Evolutionary conservation across 2,888 invertebrate species (phyloP).

Genomic region (Standfussiana lucernea): DNA sequence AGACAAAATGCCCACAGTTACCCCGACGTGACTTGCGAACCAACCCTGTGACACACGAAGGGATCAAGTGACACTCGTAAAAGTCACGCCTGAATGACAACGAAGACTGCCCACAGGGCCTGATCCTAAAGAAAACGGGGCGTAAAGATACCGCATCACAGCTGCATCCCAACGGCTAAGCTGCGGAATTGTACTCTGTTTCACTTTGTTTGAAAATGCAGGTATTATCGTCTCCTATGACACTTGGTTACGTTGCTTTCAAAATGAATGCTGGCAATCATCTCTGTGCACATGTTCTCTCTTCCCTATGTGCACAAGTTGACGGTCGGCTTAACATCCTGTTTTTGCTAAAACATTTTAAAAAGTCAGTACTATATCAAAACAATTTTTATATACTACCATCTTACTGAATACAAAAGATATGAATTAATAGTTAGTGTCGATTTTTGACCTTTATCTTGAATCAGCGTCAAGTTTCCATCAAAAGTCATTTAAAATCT

Average conservation of each 20-base stretch:
- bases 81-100: too few relatives aligned
- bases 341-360: not conserved
- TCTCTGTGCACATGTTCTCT: not conserved
- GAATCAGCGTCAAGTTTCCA: not conserved
- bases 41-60: too few relatives aligned
- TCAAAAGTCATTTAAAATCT: not conserved
- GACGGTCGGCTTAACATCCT: not conserved
- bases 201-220: not conserved
- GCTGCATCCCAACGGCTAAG: not conserved
- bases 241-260: not conserved
- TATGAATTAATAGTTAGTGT: not conserved
- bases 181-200: not conserved
- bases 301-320: not conserved
- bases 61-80: too few relatives aligned
- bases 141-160: not conserved
- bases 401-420: not conserved
- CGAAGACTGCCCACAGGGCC: too few relatives aligned
- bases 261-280: not conserved
- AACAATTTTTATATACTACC: not conserved
- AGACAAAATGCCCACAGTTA: not conserved
- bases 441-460: not conserved
- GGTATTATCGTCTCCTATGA: not conserved
- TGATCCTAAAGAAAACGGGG: not conserved
- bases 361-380: not conserved
- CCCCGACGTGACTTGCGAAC: not conserved